Conservation (phyloP, 2,888 invertebrate genomes). For the Napeogenes sylphis region DNA sequence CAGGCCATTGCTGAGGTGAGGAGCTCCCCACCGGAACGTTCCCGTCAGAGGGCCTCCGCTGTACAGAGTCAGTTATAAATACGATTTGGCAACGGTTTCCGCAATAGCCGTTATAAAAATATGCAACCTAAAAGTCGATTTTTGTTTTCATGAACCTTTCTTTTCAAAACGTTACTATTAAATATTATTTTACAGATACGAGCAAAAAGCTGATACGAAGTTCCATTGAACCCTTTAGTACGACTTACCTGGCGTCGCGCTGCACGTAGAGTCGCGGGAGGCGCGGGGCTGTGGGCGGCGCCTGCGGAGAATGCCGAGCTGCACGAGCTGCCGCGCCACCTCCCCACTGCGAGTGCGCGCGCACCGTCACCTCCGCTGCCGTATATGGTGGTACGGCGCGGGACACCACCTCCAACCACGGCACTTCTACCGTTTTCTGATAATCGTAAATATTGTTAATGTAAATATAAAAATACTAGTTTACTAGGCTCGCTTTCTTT, state of each 20-base stretch:
- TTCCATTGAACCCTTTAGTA: too few relatives aligned
- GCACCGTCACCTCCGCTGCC: constrained; percentile 83
- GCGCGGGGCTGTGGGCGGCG: constrained; percentile 86
- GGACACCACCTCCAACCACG: constrained; percentile 70
- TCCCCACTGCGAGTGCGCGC: constrained; percentile 92
- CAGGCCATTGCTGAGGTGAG: constrained; percentile 84
- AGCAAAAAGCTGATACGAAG: too few relatives aligned
- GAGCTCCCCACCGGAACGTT: constrained; percentile 89
- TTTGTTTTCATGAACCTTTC: too few relatives aligned
- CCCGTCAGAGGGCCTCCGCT: constrained; percentile 73
- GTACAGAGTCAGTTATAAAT: background rate
- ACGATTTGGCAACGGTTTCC: too few relatives aligned
- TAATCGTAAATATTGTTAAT: too few relatives aligned
- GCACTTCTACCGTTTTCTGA: constrained; percentile 72
- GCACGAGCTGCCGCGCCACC: constrained; percentile 81
- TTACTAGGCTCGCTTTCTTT: too few relatives aligned
- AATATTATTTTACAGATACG: too few relatives aligned
- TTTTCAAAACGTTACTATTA: too few relatives aligned
- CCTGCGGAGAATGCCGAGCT: constrained; percentile 86
- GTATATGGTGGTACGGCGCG: constrained; percentile 81
- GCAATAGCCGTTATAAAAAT: too few relatives aligned
- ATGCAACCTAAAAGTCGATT: too few relatives aligned
- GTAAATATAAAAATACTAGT: too few relatives aligned
- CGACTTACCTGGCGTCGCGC: constrained; percentile 36
- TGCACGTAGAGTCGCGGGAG: constrained; percentile 84